Evolutionary conservation across 1,140 invertebrate genomes (phyloP), one percentile per base, ranked within the genome.

Genomic region (Drosophila fuyamai): DNA sequence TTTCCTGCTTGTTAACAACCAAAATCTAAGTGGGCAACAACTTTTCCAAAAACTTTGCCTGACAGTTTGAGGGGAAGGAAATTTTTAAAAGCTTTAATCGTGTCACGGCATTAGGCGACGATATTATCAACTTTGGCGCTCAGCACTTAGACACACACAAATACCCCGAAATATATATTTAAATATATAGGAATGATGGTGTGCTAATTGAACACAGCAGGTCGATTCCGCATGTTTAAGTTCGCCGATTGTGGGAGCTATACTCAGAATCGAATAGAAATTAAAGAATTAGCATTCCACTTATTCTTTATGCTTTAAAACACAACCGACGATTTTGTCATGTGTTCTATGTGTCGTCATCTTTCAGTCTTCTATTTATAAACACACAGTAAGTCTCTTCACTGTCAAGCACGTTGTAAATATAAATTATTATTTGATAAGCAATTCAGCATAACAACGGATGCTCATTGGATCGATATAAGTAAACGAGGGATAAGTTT

Each of bases 21-120:
- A 56, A 83, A 88, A 86, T 88, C 77, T 88, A 88, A 88, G 83
- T 86, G 83, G 78, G 59, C 73, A 88, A 73, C 83, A 88, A 86
- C 83, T 86, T 86, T 76, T 74, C 60, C 44, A 3, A 66, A 71
- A 88, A 76, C 55, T 88, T 86, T 72, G 61, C 9, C 70, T 61
- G 76, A 88, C 76, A 83, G 66, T 86, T 78, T 79, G 82, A 43
- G 57, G 48, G 48, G 53, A 46, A 51, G 51, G 50, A n/a, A 53
- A 40, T 53, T 57, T 54, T 50, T 57, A 60, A 76, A 54, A 86
- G 76, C 66, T 67, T 83, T 73, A 88, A 86, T 77, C 79, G 71
- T 76, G 71, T 73, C 65, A 71, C 58, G 67, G 32, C 47, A 84
- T 84, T 76, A 79, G 61, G 46, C 57, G 41, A 13, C 27, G 59